Base-by-base conservation (phyloP, 1,140 invertebrate species). In the Acromyrmex echinatior region DNA sequence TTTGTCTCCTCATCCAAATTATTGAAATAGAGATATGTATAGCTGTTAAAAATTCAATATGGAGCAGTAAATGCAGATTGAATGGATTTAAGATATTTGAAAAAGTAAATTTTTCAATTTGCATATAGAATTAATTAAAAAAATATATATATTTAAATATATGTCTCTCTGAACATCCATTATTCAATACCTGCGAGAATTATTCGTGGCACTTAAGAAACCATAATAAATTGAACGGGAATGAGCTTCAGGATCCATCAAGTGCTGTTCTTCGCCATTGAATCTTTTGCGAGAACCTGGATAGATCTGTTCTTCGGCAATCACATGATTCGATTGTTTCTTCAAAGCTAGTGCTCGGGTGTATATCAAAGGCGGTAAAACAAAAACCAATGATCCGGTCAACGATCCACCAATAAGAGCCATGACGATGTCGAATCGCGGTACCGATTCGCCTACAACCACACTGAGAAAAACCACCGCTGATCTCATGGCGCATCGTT, bases 401-500 rank as follows among this genome's bases (percentile, higher is more conserved):
- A 99, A 96, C 0, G 97, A 97, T 18, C 98, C 98, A 6, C 97
- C 97, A 5, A 99, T 97, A 4, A 99, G 95, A 39, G 98, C 97
- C 97, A 99, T 97, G 3, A 99, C 97, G n/a, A 98, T 96, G 87
- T 98, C 98, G 93, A 99, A 99, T 87, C 97, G 96, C 0, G 98
- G 98, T 1, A 99, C 96, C 4, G 97, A 96, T 95, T 98, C 97
- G 0, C 97, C 98, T 6, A 99, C 95, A 25, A 98, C 96, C 6
- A 99, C 96, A 0, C 97, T 97, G 1, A 97, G 86, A 0, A 96
- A 96, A 16, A 98, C 96, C 2, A 99, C 94, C 0, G 95, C 92
- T 1, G 98, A 97, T 56, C 98, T 96, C 25, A 98, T 93, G 0
- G 97, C 93, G 77, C 97, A 97, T 9, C 99, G 96, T 92, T 97